These are phyloP conservation scores for Tenthredo notha DNA, from an alignment of 2,888 invertebrate genomes.

Conservation along the genomic window DNA sequence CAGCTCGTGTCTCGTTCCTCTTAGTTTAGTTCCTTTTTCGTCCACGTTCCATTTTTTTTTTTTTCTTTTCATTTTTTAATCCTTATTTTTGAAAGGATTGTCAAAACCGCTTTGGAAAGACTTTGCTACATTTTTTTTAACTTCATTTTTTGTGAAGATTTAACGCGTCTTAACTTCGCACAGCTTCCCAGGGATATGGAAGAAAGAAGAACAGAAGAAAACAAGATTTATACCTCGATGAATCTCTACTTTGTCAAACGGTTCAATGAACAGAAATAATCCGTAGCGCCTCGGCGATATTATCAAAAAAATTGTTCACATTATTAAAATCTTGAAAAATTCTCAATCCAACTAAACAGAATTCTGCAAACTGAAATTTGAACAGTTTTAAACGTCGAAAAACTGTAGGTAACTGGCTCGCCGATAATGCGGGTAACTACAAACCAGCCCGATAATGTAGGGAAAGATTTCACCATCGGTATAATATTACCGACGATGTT, in stretches of 20 bases:
- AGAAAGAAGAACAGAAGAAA: not conserved
- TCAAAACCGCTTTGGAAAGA: constrained; percentile 28
- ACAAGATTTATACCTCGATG: not conserved
- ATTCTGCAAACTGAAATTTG: not conserved
- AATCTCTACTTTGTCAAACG: not conserved
- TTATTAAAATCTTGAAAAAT: not conserved
- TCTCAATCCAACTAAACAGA: not conserved
- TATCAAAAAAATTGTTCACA: not conserved
- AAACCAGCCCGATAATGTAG: not conserved
- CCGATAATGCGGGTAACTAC: not conserved
- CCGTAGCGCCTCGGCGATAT: not conserved
- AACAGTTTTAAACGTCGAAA: not conserved
- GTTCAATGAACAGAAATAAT: not conserved
- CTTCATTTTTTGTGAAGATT: not conserved
- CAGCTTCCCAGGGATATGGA: not conserved
- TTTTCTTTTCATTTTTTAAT: not conserved
- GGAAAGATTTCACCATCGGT: not conserved
- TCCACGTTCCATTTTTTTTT: not conserved
- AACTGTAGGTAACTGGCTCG: not conserved
- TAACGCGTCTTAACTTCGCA: constrained; percentile 35
- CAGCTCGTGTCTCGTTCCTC: constrained; percentile 26
- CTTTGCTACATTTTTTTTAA: not conserved
- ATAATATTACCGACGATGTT: not conserved
- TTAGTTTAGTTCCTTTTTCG: not conserved
- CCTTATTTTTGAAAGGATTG: constrained; percentile 13